Conservation (phyloP, 2,888 invertebrate genomes). For the Conomelus anceps region DNA sequence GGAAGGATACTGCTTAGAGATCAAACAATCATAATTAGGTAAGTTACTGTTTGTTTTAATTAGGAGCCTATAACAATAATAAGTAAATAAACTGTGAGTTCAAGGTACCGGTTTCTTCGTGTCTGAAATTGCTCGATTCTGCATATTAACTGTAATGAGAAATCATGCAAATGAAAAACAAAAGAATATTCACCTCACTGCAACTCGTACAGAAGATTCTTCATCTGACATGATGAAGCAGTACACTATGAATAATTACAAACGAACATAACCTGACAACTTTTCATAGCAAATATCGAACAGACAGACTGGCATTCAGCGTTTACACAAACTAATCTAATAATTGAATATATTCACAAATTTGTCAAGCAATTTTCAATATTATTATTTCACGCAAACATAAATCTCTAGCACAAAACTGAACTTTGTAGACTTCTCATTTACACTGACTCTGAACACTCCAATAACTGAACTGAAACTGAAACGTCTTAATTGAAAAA, state of each 20-base stretch:
- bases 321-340: neutral
- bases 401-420: neutral
- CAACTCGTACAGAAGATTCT: slow-evolving; percentile 62
- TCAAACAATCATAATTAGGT: too few relatives aligned
- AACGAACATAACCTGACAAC: neutral
- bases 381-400: neutral
- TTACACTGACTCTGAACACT: too few relatives aligned
- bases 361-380: neutral
- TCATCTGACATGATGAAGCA: slow-evolving; percentile 50
- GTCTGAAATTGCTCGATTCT: too few relatives aligned
- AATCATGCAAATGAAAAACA: too few relatives aligned
- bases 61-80: too few relatives aligned
- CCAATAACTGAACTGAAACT: too few relatives aligned
- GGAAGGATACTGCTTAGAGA: too few relatives aligned
- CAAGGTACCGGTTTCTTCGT: too few relatives aligned
- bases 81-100: too few relatives aligned
- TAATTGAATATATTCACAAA: too few relatives aligned
- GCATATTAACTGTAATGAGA: too few relatives aligned
- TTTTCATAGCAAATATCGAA: neutral
- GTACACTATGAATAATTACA: neutral
- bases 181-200: slow-evolving; percentile 52
- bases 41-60: too few relatives aligned
- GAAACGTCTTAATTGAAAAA: neutral
- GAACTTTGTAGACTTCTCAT: neutral
- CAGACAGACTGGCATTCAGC: neutral